These are phyloP conservation scores for Mythimna vitellina DNA, from an alignment of 2,888 invertebrate genomes.

Conservation along the genomic window DNA sequence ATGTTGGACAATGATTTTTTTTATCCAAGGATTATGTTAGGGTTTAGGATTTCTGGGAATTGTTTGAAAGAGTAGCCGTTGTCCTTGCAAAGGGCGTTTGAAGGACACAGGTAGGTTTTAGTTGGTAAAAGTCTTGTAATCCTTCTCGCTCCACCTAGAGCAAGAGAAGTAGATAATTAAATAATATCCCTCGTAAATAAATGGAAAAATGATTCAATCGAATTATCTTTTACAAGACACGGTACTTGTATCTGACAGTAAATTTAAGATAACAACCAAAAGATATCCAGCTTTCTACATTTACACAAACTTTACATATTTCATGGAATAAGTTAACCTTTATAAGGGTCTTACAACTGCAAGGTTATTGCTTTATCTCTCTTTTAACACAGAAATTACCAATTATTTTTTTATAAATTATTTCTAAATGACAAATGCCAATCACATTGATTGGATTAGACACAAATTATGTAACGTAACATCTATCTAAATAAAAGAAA, in stretches of 20 bases:
- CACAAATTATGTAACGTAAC: too few species aligned
- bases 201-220: background rate
- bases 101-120: too few species aligned
- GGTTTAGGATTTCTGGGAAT: too few species aligned
- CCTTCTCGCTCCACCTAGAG: too few species aligned
- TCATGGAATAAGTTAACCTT: background rate
- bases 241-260: background rate
- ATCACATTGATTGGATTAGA: too few species aligned
- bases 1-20: background rate
- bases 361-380: background rate
- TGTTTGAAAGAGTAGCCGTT: too few species aligned
- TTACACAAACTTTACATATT: background rate
- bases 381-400: background rate
- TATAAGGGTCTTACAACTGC: background rate
- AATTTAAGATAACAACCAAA: background rate
- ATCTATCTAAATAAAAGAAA: too few species aligned
- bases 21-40: background rate
- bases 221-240: background rate
- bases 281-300: background rate
- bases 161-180: too few species aligned
- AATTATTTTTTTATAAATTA: background rate
- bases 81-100: too few species aligned
- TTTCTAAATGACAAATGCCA: too few species aligned
- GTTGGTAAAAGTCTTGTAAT: too few species aligned
- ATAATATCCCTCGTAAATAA: too few species aligned